Conservation (phyloP, 2,888 invertebrate genomes). For the Drosophila lutescens region DNA sequence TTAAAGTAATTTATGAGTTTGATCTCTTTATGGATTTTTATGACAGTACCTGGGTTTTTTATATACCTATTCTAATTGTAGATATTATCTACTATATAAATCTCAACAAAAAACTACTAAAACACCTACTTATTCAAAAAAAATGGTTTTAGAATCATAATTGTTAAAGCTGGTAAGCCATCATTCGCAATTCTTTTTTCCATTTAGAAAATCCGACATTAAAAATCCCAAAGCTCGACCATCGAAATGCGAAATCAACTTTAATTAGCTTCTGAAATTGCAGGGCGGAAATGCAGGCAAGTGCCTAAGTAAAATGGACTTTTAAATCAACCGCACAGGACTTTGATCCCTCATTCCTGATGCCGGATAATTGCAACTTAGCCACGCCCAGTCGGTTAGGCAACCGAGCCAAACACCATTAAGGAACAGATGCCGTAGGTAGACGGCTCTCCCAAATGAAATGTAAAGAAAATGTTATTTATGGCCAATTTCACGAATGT, state of each 20-base stretch:
- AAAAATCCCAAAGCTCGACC: constrained; percentile 1
- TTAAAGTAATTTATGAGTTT: too few relatives aligned
- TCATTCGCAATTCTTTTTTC: not conserved
- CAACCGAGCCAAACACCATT: constrained; percentile 56
- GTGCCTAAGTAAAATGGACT: constrained; percentile 55
- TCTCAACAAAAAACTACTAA: too few relatives aligned
- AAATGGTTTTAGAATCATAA: too few relatives aligned
- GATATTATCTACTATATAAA: too few relatives aligned
- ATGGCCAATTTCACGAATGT: constrained; percentile 80
- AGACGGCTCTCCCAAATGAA: constrained; percentile 69
- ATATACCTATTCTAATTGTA: too few relatives aligned
- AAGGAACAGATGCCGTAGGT: constrained; percentile 40
- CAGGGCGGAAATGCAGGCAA: constrained; percentile 57
- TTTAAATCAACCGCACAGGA: constrained; percentile 60
- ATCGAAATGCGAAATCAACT: constrained; percentile 40
- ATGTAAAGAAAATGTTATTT: constrained; percentile 81
- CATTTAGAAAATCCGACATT: not conserved
- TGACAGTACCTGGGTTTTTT: too few relatives aligned
- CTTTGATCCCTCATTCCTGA: constrained; percentile 35
- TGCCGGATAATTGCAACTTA: constrained; percentile 75
- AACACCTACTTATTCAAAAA: too few relatives aligned
- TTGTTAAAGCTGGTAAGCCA: too few relatives aligned
- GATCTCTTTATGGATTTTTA: too few relatives aligned
- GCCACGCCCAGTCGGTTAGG: constrained; percentile 76
- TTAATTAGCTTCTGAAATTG: constrained; percentile 66